Base-by-base conservation (phyloP, 2,888 invertebrate genomes). In the Agriopis leucophaearia region DNA sequence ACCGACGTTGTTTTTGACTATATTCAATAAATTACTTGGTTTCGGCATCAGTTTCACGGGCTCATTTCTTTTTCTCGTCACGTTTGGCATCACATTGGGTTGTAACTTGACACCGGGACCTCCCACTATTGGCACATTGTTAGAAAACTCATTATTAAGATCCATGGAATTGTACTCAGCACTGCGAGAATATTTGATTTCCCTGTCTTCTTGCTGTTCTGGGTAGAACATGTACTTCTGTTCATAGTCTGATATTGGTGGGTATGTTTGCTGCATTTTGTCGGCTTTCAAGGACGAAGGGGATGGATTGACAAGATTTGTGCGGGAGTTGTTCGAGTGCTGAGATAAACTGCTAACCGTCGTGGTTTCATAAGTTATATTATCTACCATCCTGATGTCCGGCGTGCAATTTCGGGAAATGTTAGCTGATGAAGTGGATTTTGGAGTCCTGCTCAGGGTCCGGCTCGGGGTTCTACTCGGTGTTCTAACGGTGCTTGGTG, bases 151-250 rank as follows among this genome's bases (percentile, higher is more conserved):
- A 78, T 82, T 86, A 70, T 79, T 87, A 61, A 82, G 71, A 78
- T 88, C 86, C 67, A 89, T 72, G 52, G 88, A 81, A 80, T 78
- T 86, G 66, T 94, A 94, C 71, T 93, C 93, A 50, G 90, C 87
- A 77, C 88, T 93, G 50, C 91, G 84, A 18, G 94, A 94, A 81
- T 86, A 94, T 76, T 94, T 94, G 3, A 93, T 81, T 74, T 94
- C 93, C 63, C 86, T 83, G 27, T 94, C 93, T 56, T 93, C 93
- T 52, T 78, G 85, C 65, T 83, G 85, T n/a, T 92, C 93, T 45
- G 82, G 81, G 72, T 88, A 90, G 70, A 87, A 92, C 18, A 85
- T 78, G 78, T 84, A 91, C 62, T 86, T 89, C 61, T 80, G 87
- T 70, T 90, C 91, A 82, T 81, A 90, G 52, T 91, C 90, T 59